phyloP scores from a whole-genome alignment of 2,888 invertebrate genomes.

The Nebria salina region DNA sequence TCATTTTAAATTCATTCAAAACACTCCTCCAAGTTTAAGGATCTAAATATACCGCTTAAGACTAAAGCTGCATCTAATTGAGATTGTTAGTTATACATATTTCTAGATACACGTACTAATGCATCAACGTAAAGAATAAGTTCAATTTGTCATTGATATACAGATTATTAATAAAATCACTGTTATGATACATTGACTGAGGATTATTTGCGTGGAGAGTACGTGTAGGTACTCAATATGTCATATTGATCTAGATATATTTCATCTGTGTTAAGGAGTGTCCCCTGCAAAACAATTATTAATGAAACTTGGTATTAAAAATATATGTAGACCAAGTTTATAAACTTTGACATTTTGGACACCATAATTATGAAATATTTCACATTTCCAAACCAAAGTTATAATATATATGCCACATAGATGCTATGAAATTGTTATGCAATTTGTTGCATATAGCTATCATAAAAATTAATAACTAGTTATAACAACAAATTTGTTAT shows the following conservation, averaged over 20 bases:
- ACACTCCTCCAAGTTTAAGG: too few relatives aligned
- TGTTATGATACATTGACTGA: neutral
- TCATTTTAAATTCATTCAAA: too few relatives aligned
- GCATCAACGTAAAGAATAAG: neutral
- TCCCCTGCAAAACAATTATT: neutral
- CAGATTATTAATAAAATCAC: neutral
- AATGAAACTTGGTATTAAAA: neutral
- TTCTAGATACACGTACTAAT: too few relatives aligned
- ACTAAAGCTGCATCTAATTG: too few relatives aligned
- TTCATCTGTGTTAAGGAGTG: neutral
- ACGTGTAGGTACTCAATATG: neutral
- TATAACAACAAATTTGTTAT: too few relatives aligned
- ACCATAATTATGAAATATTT: neutral
- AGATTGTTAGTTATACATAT: too few relatives aligned
- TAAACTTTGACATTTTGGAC: neutral
- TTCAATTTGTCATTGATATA: neutral
- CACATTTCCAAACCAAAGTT: neutral
- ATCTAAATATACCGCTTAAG: too few relatives aligned
- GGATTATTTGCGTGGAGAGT: neutral
- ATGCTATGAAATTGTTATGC: neutral
- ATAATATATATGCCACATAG: neutral
- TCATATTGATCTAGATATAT: neutral
- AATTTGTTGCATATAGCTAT: neutral
- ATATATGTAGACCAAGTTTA: neutral
- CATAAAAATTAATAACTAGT: neutral